Base-by-base conservation (phyloP, 2,797 vertebrate genomes). In the Aphelocoma californica region DNA sequence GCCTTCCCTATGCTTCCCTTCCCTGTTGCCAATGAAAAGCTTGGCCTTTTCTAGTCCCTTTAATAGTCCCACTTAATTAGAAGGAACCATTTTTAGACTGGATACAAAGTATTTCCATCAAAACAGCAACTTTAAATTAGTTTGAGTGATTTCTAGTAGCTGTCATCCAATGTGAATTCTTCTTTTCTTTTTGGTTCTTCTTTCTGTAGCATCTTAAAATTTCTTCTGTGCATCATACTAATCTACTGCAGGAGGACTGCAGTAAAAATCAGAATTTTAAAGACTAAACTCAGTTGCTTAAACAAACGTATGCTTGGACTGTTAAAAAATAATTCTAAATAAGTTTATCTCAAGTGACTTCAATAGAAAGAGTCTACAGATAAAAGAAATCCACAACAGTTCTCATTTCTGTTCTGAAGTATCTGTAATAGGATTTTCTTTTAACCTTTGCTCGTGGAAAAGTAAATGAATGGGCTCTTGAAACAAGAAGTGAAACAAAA, bases 1-100 rank as follows among this genome's bases (percentile, higher is more conserved):
- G 90, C 85, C 78, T 88, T 96, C 77, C 90, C 94, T 95, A 56
- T 93, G 95, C 90, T 96, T 89, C 69, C 70, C 80, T 93, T 86
- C 71, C 72, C 72, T 53, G 31, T 74, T 92, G 73, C 89, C 54
- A 87, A 0, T 81, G 34, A 93, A 94, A 95, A 92, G 58, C 84
- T 88, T 94, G 92, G 45, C 61, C 94, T 96, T 96, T 61, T 92
- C 74, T 57, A 42, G 58, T 56, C 38, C 56, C 90, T 95, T 81
- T 91, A 86, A 84, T 34, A 77, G 74, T 86, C 14, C 25, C 54
- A 42, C 48, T 94, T 93, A 61, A 81, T 81, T 71, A 87, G 65
- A 62, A 72, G 26, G 34, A 86, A 44, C 26, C 14, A 4, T 75
- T 88, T 90, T 86, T 88, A 32, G 70, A 32, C 45, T 77, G 34